Evolutionary conservation across 2,888 invertebrate genomes (phyloP).

Genomic region (Noctuana brunneofusca): DNA sequence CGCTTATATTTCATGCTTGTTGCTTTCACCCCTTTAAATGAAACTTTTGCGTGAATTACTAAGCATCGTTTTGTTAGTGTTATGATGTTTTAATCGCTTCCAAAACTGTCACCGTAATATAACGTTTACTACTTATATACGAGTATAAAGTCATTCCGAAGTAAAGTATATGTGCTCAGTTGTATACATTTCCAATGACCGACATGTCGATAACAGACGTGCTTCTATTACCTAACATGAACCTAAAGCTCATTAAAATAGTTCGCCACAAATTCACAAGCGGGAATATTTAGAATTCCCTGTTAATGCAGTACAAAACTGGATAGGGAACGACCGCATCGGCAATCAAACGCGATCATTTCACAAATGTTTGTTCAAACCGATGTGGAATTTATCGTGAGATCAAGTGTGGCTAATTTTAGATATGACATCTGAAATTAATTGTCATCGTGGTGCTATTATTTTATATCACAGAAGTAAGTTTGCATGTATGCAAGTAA

Average conservation of each 20-base stretch:
- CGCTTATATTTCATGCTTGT: constrained; percentile 28
- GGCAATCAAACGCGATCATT: constrained; percentile 66
- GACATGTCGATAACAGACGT: constrained; percentile 7
- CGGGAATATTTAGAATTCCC: constrained; percentile 41
- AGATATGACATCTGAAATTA: not conserved
- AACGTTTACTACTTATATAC: no score
- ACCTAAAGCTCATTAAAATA: constrained; percentile 45
- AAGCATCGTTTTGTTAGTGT: not conserved
- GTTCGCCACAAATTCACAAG: constrained; percentile 44
- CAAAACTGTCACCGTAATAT: no score
- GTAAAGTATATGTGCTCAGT: no score
- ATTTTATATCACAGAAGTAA: no score
- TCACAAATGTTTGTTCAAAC: constrained; percentile 47
- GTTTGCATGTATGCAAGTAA: no score
- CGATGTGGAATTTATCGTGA: constrained; percentile 49
- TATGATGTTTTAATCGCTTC: no score
- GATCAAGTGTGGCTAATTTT: constrained; percentile 41
- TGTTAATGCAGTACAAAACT: constrained; percentile 46
- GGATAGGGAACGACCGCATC: constrained; percentile 40
- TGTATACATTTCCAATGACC: constrained; percentile 2
- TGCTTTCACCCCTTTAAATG: constrained; percentile 19
- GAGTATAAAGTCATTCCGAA: no score
- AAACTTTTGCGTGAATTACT: constrained; percentile 22
- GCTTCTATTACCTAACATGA: constrained; percentile 9
- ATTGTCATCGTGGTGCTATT: no score